Evolutionary conservation across 2,113 vertebrate genomes (phyloP).

Genomic region (Reinhardtius hippoglossoides): DNA sequence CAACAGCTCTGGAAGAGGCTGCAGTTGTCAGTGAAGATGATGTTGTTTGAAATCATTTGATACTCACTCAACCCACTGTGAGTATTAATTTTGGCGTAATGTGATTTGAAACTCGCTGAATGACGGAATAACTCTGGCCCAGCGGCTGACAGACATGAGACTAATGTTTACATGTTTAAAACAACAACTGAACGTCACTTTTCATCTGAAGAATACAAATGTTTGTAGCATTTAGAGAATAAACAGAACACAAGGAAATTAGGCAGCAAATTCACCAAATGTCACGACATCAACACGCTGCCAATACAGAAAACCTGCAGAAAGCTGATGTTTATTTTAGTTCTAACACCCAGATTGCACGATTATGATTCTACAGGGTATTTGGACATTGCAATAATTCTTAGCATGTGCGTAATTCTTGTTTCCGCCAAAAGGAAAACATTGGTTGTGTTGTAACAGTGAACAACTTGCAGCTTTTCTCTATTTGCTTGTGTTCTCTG

Average conservation of each 20-base stretch:
- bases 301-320: too few species aligned
- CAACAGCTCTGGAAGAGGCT: constrained; percentile 16
- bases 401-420: constrained; percentile 1
- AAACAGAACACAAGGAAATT: too few species aligned
- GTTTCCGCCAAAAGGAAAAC: not conserved
- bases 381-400: not conserved
- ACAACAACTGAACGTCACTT: too few species aligned
- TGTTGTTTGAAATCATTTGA: constrained; percentile 2
- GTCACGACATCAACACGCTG: too few species aligned
- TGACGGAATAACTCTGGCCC: not conserved
- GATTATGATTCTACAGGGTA: not conserved
- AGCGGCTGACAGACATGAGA: not conserved
- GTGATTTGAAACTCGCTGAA: too few species aligned
- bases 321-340: not conserved
- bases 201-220: too few species aligned
- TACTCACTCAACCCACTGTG: constrained; percentile 1
- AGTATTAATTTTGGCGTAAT: not conserved
- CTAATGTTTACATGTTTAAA: too few species aligned
- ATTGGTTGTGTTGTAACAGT: not conserved
- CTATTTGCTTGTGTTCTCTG: not conserved
- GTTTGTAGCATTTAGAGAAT: too few species aligned
- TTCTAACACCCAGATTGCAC: not conserved
- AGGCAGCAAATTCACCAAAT: too few species aligned
- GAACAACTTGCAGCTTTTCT: not conserved
- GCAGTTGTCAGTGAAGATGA: constrained; percentile 6